These are phyloP conservation scores for Drosophila orosa DNA, from an alignment of 1,140 invertebrate genomes.

Conservation along the genomic window DNA sequence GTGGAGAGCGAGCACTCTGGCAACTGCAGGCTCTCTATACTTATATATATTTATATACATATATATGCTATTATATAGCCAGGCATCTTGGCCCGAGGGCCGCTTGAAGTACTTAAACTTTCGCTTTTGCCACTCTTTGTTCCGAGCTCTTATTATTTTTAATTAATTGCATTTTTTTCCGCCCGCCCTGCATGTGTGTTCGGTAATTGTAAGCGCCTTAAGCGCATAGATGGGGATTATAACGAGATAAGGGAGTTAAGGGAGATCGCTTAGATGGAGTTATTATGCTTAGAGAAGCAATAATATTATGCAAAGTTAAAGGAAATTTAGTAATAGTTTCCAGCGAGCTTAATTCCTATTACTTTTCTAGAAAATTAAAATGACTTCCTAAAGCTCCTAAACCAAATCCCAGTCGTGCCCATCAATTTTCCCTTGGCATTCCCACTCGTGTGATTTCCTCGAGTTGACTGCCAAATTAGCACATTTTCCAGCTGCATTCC, in stretches of 20 bases:
- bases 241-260: constrained; percentile 5
- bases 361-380: not conserved
- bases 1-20: constrained; percentile 4
- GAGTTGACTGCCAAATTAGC: constrained; percentile 53
- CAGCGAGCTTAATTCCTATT: not conserved
- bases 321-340: too few species aligned
- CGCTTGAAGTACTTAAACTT: constrained; percentile 41
- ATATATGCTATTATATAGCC: not conserved
- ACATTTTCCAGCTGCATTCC: constrained; percentile 48
- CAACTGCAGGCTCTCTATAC: constrained; percentile 2
- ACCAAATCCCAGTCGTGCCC: constrained; percentile 7
- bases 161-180: constrained; percentile 60
- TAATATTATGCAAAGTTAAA: constrained; percentile 1
- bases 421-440: constrained; percentile 20
- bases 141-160: constrained; percentile 58
- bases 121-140: constrained; percentile 43
- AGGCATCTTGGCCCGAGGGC: constrained; percentile 33
- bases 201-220: constrained; percentile 50
- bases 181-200: constrained; percentile 20
- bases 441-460: constrained; percentile 22
- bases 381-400: not conserved
- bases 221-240: constrained; percentile 22
- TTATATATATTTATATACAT: not conserved
- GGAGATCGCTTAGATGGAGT: not conserved
- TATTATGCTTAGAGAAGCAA: constrained; percentile 14